A percentile compares a stretch with the other conserved stretches of the same genome.
Evolutionary conservation across 2,888 invertebrate species (phyloP).

Genomic region (Periphyllus acericola): DNA sequence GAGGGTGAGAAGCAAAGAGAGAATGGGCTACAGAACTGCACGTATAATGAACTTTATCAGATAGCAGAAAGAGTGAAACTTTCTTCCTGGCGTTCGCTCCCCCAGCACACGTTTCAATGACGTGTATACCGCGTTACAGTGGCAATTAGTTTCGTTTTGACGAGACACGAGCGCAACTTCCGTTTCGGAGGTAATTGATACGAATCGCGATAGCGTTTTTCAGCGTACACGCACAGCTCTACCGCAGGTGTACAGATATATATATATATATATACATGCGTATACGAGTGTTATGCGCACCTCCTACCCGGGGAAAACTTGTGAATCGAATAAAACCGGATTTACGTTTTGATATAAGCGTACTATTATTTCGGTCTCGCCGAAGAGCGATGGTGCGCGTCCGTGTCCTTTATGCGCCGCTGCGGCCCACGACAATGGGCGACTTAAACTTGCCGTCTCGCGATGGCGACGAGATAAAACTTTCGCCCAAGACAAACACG

Average conservation of each 20-base stretch:
- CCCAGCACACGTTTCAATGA: neutral
- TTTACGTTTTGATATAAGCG: conserved; percentile 9
- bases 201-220: conserved; percentile 26
- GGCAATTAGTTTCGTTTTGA: conserved; percentile 44
- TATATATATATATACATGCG: too few relatives aligned
- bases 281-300: too few relatives aligned
- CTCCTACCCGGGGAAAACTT: neutral
- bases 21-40: neutral
- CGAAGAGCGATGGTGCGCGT: neutral
- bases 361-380: too few relatives aligned
- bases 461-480: conserved; percentile 31
- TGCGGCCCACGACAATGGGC: neutral
- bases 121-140: neutral
- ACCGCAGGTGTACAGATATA: too few relatives aligned
- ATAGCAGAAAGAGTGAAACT: conserved; percentile 15
- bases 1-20: neutral
- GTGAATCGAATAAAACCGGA: conserved; percentile 40
- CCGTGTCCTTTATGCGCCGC: neutral
- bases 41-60: conserved; percentile 24
- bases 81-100: neutral
- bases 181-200: conserved; percentile 36
- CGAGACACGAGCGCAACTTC: conserved; percentile 28
- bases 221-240: too few relatives aligned
- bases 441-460: neutral
- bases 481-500: neutral